Conservation (phyloP, 2,888 invertebrate genomes). For the Pomacea canaliculata region DNA sequence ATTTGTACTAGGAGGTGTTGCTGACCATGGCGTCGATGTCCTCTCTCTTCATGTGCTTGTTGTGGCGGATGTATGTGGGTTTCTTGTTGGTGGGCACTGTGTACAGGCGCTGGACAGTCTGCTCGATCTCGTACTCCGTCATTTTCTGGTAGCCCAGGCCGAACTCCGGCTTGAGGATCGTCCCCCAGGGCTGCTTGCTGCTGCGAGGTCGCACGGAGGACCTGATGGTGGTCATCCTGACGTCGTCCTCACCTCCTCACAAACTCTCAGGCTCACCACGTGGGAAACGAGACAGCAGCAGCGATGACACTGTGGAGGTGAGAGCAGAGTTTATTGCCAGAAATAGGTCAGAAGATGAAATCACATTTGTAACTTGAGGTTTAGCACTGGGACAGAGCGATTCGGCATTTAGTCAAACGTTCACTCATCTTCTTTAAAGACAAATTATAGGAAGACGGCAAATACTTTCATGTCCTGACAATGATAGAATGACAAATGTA, state of each 20-base stretch:
- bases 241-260: neutral
- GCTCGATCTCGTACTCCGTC: constrained; percentile 65
- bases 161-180: constrained; percentile 66
- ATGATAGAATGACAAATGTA: too few relatives aligned
- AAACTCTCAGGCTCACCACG: too few relatives aligned
- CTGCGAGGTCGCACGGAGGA: constrained; percentile 64
- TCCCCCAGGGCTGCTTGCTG: constrained; percentile 66
- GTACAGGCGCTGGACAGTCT: constrained; percentile 60
- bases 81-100: constrained; percentile 41
- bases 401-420: too few relatives aligned
- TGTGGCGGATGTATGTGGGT: constrained; percentile 37
- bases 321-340: too few relatives aligned
- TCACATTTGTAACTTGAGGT: too few relatives aligned
- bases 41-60: constrained; percentile 43
- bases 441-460: too few relatives aligned
- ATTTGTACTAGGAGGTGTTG: neutral
- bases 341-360: too few relatives aligned
- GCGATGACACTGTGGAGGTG: too few relatives aligned
- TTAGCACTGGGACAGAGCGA: too few relatives aligned
- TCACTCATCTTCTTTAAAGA: too few relatives aligned
- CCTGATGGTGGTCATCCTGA: constrained; percentile 50
- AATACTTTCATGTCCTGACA: too few relatives aligned
- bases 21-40: constrained; percentile 53
- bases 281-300: too few relatives aligned
- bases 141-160: constrained; percentile 67